phyloP scores from a whole-genome alignment of 2,113 vertebrate genomes.

The Anas platyrhynchos region DNA sequence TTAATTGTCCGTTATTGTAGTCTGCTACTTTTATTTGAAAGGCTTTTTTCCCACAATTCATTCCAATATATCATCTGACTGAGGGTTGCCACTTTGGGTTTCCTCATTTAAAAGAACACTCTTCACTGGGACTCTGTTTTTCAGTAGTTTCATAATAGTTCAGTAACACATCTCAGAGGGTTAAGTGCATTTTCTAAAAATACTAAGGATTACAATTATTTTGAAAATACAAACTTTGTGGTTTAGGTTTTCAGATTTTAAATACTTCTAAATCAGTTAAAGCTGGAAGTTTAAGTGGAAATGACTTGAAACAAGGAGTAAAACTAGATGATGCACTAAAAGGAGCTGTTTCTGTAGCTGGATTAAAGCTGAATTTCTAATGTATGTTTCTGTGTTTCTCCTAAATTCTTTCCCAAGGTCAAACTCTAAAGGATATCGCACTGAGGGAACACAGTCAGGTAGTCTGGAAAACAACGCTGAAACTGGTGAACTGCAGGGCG shows the following conservation, averaged over 20 bases:
- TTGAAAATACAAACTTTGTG: not conserved
- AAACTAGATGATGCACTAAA: not conserved
- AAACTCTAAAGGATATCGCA: conserved; percentile 67
- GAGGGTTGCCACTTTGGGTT: not conserved
- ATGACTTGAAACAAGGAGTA: not conserved
- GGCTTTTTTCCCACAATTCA: not conserved
- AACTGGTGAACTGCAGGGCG: conserved; percentile 78
- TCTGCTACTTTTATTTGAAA: not conserved
- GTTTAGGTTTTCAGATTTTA: not conserved
- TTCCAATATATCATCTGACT: not conserved
- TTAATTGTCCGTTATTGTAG: not conserved
- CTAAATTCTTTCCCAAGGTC: conserved; percentile 42
- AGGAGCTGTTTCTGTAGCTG: not conserved
- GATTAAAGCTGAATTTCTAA: not conserved
- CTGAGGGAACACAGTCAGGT: conserved; percentile 71
- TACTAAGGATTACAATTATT: not conserved
- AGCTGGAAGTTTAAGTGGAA: not conserved
- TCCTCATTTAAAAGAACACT: not conserved
- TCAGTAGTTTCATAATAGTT: not conserved
- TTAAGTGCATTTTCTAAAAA: not conserved
- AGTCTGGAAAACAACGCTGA: conserved; percentile 80
- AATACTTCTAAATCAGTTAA: not conserved
- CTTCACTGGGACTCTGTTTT: not conserved
- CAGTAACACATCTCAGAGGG: too few species aligned
- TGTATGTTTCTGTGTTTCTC: accelerated